These are phyloP conservation scores for Crax fasciolata DNA, from an alignment of 2,797 vertebrate genomes.

Conservation along the genomic window DNA sequence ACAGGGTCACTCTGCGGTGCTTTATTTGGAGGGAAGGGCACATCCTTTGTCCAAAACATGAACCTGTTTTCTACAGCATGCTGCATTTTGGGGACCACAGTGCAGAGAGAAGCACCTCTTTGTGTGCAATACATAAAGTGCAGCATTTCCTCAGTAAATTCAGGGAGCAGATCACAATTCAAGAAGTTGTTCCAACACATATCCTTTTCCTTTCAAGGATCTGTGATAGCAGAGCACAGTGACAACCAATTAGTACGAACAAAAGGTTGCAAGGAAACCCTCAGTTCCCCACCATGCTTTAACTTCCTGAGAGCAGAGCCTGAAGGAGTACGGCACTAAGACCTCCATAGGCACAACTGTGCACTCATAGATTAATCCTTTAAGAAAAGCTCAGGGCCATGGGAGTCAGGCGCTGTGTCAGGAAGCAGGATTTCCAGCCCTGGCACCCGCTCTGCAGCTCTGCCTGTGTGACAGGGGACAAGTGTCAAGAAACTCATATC, in stretches of 20 bases:
- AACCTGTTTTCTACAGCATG: neutral
- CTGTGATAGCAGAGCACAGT: neutral
- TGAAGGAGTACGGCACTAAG: neutral
- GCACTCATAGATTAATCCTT: neutral
- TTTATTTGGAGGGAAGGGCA: neutral
- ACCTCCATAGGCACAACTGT: neutral
- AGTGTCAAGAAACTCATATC: neutral
- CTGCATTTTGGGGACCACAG: neutral
- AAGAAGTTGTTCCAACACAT: neutral
- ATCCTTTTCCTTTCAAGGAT: neutral
- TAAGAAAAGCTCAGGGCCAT: neutral
- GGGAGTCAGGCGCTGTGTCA: neutral
- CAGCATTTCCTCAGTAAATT: neutral
- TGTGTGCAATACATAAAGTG: neutral
- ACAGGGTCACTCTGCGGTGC: neutral
- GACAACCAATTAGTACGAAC: neutral
- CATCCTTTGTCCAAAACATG: neutral
- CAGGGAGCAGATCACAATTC: neutral
- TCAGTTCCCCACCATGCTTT: neutral
- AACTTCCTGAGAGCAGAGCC: neutral
- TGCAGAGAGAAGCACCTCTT: neutral
- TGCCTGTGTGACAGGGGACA: neutral
- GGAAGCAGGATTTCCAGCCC: neutral
- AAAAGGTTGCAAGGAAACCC: neutral
- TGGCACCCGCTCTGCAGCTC: rapidly evolving